Base-by-base conservation (phyloP, 1,140 invertebrate genomes). In the Drosophila sechellia region DNA sequence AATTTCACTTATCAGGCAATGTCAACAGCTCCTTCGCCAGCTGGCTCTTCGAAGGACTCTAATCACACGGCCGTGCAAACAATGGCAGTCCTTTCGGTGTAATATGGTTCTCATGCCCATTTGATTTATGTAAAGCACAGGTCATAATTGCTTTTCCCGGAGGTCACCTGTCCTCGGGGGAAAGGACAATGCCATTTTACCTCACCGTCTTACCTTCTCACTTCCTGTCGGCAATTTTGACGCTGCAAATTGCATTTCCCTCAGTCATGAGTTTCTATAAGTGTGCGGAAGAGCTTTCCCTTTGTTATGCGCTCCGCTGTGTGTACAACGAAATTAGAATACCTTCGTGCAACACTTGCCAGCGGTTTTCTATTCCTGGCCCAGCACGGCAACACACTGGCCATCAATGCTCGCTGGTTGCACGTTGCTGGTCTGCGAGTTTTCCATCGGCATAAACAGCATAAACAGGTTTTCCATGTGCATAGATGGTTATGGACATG, bases 241-340 rank as follows among this genome's bases (percentile, higher is more conserved):
- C 59, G 68, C 60, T 72, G 77, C 53, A 84, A 86, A 80, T 81
- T 86, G 77, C 78, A 81, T 73, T 81, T 80, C 58, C 73, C 61
- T 78, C 71, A 66, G 60, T 70, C 31, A 11, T 48, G 49, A 53
- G 74, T 71, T 85, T 69, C 77, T 78, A 59, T 22, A 63, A 55
- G 69, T 72, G 48, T 52, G 13, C n/a, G 40, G 34, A 39, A 20
- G 20, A 45, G 48, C 13, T 34, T 50, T 42, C 12, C 34, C 31
- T 40, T 72, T 64, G 66, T 64, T 72, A 35, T 61, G 50, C 49
- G 39, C 42, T 6, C 27, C 5, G 63, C 31, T 20, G 31, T 43
- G 56, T 22, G 20, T 22, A 54, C 59, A 61, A 20, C 37, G 43
- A 77, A 80, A 78, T 85, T 86, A 69, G 71, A 83, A 79, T 69